A percentile compares a stretch with the other conserved stretches of the same genome.
Conservation (phyloP, 2,888 invertebrate species). For the Lasioglossum marginatum region DNA sequence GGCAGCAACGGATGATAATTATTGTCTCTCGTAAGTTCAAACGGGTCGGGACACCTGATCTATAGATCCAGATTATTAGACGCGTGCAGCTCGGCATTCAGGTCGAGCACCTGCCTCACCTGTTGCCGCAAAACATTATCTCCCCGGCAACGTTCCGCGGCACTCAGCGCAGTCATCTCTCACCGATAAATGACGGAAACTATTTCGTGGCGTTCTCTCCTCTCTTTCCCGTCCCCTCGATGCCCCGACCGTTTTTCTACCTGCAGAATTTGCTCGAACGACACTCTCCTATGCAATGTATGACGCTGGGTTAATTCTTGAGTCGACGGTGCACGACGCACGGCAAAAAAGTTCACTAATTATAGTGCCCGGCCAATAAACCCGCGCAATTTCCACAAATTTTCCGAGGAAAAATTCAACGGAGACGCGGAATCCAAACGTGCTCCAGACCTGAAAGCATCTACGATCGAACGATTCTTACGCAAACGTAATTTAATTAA, state of each 20-base stretch:
- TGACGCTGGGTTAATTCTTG: constrained; percentile 39
- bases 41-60: constrained; percentile 82
- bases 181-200: constrained; percentile 81
- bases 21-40: constrained; percentile 76
- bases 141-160: constrained; percentile 76
- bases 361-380: neutral
- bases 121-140: constrained; percentile 84
- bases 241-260: constrained; percentile 52
- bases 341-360: neutral
- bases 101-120: constrained; percentile 84
- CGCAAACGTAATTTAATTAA: neutral
- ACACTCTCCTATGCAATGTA: constrained; percentile 37
- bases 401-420: neutral
- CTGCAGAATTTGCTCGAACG: constrained; percentile 48
- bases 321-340: neutral
- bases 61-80: constrained; percentile 83
- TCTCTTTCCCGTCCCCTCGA: constrained; percentile 35
- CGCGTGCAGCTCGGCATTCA: constrained; percentile 82
- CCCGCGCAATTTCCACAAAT: neutral
- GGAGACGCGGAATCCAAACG: neutral
- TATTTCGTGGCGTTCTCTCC: constrained; percentile 66
- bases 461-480: neutral
- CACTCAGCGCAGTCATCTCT: constrained; percentile 77
- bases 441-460: neutral
- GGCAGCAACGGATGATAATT: constrained; percentile 68